phyloP scores from a whole-genome alignment of 2,113 vertebrate genomes.

The Phalacrocorax pelagicus region DNA sequence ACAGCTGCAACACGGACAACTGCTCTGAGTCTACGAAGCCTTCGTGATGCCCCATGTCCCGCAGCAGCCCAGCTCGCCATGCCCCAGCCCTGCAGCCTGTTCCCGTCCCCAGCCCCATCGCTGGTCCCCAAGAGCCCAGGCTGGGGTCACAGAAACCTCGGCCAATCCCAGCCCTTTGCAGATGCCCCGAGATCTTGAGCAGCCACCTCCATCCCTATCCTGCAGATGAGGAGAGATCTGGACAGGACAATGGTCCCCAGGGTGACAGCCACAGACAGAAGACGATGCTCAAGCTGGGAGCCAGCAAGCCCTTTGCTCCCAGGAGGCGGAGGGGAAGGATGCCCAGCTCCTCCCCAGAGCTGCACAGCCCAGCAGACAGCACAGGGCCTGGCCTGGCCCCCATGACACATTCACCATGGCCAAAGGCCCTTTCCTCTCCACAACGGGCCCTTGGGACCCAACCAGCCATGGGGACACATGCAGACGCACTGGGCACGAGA shows the following conservation, averaged over 20 bases:
- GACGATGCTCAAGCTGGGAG: neutral
- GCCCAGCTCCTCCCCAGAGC: neutral
- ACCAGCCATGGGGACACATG: rapidly evolving
- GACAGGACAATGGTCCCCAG: neutral
- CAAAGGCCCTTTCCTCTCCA: neutral
- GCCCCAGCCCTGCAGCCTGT: neutral
- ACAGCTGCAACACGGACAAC: rapidly evolving
- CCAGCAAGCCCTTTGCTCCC: neutral
- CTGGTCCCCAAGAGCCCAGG: rapidly evolving
- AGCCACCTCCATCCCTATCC: neutral
- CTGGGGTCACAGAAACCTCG: neutral
- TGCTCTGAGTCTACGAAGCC: rapidly evolving
- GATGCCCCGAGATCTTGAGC: neutral
- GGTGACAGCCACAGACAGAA: neutral
- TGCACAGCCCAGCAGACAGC: neutral
- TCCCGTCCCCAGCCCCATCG: neutral
- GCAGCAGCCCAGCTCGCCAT: rapidly evolving
- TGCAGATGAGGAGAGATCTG: neutral
- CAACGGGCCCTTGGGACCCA: rapidly evolving
- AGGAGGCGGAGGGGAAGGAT: neutral
- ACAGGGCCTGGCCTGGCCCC: neutral
- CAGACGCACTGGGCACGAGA: rapidly evolving
- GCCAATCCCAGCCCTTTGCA: rapidly evolving
- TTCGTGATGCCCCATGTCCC: rapidly evolving
- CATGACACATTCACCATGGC: rapidly evolving